A percentile compares a stretch with the other conserved stretches of the same genome.
phyloP scores from a whole-genome alignment of 2,888 invertebrate species.

The Portevinia maculata region DNA sequence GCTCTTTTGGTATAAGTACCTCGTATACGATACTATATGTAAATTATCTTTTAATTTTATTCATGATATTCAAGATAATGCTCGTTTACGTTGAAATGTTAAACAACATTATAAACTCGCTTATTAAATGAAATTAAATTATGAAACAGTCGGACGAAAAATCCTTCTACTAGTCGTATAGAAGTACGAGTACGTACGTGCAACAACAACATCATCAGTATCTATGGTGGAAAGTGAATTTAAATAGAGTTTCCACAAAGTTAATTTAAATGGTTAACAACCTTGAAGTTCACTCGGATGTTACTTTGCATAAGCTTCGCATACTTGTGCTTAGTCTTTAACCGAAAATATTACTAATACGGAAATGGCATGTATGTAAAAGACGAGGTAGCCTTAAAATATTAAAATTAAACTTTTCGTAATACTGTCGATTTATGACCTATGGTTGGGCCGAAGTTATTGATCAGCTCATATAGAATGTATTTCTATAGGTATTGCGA shows the following conservation, averaged over 20 bases:
- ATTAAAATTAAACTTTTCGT: neutral
- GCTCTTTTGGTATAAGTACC: neutral
- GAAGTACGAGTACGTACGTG: too few relatives aligned
- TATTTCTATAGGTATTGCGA: too few relatives aligned
- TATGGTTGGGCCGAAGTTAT: too few relatives aligned
- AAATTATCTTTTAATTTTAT: neutral
- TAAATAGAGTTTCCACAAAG: constrained; percentile 3
- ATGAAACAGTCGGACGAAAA: neutral
- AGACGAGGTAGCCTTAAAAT: neutral
- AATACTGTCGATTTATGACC: neutral
- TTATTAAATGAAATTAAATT: neutral
- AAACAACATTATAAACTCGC: neutral
- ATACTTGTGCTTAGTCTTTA: neutral
- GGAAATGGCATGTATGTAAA: neutral
- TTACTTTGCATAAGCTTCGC: neutral
- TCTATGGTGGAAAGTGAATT: neutral
- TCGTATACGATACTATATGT: neutral
- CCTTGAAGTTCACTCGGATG: neutral
- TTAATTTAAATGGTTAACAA: constrained; percentile 10
- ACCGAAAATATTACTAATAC: neutral
- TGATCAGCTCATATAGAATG: too few relatives aligned
- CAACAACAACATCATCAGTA: too few relatives aligned
- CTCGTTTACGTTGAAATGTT: neutral
- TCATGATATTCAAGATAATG: constrained; percentile 1
- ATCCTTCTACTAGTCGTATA: neutral